Evolutionary conservation across 2,888 invertebrate species (phyloP).

Genomic region (Diploptera punctata): DNA sequence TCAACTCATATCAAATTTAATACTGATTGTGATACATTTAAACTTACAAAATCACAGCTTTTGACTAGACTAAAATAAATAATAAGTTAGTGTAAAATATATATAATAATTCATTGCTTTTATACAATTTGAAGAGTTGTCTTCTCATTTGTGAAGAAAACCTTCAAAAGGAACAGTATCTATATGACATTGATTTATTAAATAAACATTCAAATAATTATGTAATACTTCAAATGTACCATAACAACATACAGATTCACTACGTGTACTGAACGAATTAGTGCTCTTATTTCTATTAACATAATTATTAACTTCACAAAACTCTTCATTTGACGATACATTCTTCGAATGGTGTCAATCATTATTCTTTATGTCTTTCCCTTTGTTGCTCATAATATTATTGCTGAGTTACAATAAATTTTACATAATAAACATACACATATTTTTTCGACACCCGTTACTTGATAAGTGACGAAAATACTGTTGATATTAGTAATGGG

Average conservation of each 20-base stretch:
- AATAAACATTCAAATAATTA: slow-evolving; percentile 17
- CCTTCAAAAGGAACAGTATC: background rate
- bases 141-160: background rate
- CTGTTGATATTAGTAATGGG: background rate
- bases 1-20: too few relatives aligned
- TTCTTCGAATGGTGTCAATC: background rate
- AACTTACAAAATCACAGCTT: slow-evolving; percentile 22
- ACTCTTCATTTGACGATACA: background rate
- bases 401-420: slow-evolving; percentile 25
- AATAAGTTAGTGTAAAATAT: too few relatives aligned
- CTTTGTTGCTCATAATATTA: slow-evolving; percentile 32
- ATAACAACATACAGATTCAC: slow-evolving; percentile 15
- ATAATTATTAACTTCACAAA: background rate
- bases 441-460: slow-evolving; percentile 4
- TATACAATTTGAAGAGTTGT: background rate
- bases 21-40: slow-evolving; percentile 15
- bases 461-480: background rate
- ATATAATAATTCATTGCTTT: too few relatives aligned
- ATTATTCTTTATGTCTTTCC: slow-evolving; percentile 13
- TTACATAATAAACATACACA: slow-evolving; percentile 4
- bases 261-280: background rate
- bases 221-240: background rate
- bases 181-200: slow-evolving; percentile 20
- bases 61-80: too few relatives aligned
- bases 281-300: background rate